A percentile compares a stretch with the other conserved stretches of the same genome.
Conservation (phyloP, 1,140 invertebrate species). For the Drosophila rhopaloa region DNA sequence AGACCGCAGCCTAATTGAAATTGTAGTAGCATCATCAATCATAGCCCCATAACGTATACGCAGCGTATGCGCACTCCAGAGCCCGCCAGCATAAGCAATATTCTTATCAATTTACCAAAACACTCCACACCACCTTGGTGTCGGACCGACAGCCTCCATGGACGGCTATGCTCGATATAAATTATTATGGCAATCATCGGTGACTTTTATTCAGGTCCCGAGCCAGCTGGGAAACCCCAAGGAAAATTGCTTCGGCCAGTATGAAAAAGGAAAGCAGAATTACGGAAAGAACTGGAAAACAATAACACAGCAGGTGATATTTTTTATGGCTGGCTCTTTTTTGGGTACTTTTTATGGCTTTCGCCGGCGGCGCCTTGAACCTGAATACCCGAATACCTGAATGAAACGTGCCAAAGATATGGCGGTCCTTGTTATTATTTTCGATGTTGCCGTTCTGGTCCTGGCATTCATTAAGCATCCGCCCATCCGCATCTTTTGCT, state of each 20-base stretch:
- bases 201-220: constrained; percentile 69
- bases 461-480: constrained; percentile 58
- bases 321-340: constrained; percentile 49
- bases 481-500: neutral
- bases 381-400: constrained; percentile 48
- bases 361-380: constrained; percentile 29
- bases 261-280: constrained; percentile 12
- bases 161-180: constrained; percentile 41
- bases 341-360: constrained; percentile 40
- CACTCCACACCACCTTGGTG: constrained; percentile 29
- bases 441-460: constrained; percentile 28
- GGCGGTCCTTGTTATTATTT: constrained; percentile 33
- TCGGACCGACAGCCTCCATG: constrained; percentile 11
- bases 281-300: constrained; percentile 50
- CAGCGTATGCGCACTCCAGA: constrained; percentile 50
- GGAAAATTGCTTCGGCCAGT: constrained; percentile 7
- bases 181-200: constrained; percentile 80
- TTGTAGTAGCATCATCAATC: constrained; percentile 72
- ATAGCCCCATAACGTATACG: constrained; percentile 52
- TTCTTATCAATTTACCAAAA: constrained; percentile 71
- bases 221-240: constrained; percentile 24
- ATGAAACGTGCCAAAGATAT: constrained; percentile 51
- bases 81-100: constrained; percentile 60
- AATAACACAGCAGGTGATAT: constrained; percentile 80
- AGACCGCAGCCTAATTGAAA: constrained; percentile 69